phyloP scores from a whole-genome alignment of 2,113 vertebrate species.

The Sarotherodon lohbergeri region DNA sequence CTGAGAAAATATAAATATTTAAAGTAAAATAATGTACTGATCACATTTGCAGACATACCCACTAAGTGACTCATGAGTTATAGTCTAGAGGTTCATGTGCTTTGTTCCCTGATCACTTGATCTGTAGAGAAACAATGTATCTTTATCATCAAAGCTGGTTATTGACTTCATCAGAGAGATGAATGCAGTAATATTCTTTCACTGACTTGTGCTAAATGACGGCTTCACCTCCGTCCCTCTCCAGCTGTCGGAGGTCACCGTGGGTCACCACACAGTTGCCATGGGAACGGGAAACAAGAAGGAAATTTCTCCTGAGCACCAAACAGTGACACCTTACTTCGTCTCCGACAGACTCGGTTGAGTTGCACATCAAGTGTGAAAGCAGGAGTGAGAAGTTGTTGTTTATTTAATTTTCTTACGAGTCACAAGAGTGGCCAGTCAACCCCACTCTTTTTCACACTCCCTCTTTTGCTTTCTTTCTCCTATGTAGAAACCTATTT shows the following conservation, averaged over 20 bases:
- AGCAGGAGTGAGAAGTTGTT: conserved; percentile 64
- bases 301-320: conserved; percentile 44
- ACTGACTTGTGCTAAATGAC: conserved; percentile 23
- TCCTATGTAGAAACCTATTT: conserved; percentile 32
- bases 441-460: conserved; percentile 39
- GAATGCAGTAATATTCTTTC: background rate
- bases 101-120: background rate
- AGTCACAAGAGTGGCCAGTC: conserved; percentile 55
- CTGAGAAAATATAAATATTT: background rate
- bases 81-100: background rate
- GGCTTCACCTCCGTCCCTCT: conserved; percentile 17
- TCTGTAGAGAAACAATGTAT: background rate
- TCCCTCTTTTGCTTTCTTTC: background rate
- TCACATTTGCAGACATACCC: background rate
- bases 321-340: conserved; percentile 54
- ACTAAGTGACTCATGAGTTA: background rate
- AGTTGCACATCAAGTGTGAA: conserved; percentile 69
- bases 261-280: conserved; percentile 51
- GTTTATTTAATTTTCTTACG: conserved; percentile 65
- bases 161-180: background rate
- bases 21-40: background rate
- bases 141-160: background rate
- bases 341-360: conserved; percentile 48
- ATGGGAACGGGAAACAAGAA: conserved; percentile 54
- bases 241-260: conserved; percentile 19